Percentiles rank a stretch among this genome's conserved stretches.
phyloP scores from a whole-genome alignment of 2,888 invertebrate genomes.

The Aproaerema taeniolella region DNA sequence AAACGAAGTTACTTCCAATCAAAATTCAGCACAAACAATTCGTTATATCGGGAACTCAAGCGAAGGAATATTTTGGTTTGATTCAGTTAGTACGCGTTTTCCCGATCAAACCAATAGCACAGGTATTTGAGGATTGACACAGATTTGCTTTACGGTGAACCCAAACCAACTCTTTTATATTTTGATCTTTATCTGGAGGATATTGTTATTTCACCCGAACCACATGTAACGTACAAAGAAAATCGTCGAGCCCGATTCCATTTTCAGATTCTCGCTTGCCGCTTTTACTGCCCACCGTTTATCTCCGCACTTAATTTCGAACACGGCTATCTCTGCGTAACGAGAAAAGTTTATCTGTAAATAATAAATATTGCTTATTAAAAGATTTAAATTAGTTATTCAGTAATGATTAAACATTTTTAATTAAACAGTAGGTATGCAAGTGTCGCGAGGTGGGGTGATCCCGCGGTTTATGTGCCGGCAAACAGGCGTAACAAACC shows the following conservation, averaged over 20 bases:
- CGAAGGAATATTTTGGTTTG: constrained; percentile 20
- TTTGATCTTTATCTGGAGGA: constrained; percentile 5
- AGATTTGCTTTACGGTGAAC: constrained; percentile 15
- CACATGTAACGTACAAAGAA: too few relatives aligned
- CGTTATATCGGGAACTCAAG: constrained; percentile 22
- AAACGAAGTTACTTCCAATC: too few relatives aligned
- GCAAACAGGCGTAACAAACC: constrained; percentile 35
- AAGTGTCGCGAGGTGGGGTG: constrained; percentile 22
- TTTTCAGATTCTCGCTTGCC: too few relatives aligned
- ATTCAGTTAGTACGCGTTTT: constrained; percentile 25
- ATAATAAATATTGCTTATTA: constrained; percentile 11
- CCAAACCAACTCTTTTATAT: too few relatives aligned
- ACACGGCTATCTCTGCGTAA: constrained; percentile 2
- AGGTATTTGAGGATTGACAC: constrained; percentile 4
- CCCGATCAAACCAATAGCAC: constrained; percentile 31
- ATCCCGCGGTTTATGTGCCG: constrained; percentile 28
- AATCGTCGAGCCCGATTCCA: too few relatives aligned
- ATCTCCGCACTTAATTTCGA: not conserved
- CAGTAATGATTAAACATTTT: constrained; percentile 29
- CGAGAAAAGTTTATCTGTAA: constrained; percentile 3
- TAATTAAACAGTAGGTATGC: constrained; percentile 33
- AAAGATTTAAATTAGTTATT: constrained; percentile 10
- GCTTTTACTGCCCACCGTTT: too few relatives aligned
- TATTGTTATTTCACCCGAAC: constrained; percentile 6
- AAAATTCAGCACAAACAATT: constrained; percentile 10